phyloP scores from a whole-genome alignment of 2,113 vertebrate species.

The Hippocampus mohnikei region DNA sequence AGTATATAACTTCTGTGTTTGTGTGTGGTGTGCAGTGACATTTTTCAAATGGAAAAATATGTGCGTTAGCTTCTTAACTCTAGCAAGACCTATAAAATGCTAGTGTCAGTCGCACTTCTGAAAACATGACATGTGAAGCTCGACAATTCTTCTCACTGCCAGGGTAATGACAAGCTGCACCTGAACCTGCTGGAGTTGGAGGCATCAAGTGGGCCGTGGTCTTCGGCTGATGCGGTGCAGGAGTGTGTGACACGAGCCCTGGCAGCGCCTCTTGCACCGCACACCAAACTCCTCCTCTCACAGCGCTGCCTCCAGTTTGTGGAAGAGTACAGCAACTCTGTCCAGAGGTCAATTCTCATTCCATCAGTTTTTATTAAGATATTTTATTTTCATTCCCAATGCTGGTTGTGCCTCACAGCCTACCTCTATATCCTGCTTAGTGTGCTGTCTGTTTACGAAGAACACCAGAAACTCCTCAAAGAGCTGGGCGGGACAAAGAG shows the following conservation, averaged over 20 bases:
- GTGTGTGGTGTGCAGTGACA: neutral
- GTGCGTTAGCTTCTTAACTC: neutral
- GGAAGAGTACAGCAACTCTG: conserved; percentile 78
- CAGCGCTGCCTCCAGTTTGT: conserved; percentile 79
- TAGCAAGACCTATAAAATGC: neutral
- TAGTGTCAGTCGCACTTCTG: neutral
- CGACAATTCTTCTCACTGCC: neutral
- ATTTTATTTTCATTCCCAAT: neutral
- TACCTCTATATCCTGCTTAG: conserved; percentile 48
- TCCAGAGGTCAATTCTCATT: conserved; percentile 68
- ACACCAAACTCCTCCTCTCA: conserved; percentile 77
- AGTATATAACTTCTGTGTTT: neutral
- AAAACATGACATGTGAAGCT: neutral
- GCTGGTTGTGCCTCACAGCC: neutral
- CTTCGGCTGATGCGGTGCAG: conserved; percentile 72
- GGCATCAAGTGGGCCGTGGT: conserved; percentile 66
- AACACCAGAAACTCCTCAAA: conserved; percentile 79
- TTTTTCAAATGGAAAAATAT: neutral
- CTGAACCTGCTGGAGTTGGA: conserved; percentile 81
- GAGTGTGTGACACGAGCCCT: conserved; percentile 78
- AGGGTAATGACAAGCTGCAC: conserved; percentile 80
- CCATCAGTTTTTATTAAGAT: neutral
- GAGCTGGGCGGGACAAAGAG: conserved; percentile 73
- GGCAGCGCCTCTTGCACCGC: conserved; percentile 71
- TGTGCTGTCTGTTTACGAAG: conserved; percentile 75